These are phyloP conservation scores for Catharus fuscescens DNA, from an alignment of 2,113 vertebrate genomes.

Conservation along the genomic window DNA sequence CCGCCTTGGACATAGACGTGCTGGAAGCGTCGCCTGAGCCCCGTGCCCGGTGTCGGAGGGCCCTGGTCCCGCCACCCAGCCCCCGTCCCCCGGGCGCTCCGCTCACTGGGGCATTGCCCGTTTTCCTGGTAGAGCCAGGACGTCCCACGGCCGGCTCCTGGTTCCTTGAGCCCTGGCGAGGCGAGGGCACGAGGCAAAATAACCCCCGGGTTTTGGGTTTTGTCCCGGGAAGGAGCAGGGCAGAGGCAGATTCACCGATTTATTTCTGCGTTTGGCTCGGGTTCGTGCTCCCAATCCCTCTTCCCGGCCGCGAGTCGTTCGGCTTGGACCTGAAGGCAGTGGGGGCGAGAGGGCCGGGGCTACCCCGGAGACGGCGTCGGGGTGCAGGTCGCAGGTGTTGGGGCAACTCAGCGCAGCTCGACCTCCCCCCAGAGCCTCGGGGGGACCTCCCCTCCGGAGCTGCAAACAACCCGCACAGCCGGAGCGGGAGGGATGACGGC, in stretches of 20 bases:
- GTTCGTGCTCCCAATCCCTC: neutral
- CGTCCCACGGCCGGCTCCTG: neutral
- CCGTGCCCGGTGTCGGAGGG: neutral
- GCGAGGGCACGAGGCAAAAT: neutral
- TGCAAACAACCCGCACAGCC: neutral
- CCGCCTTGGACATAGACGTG: neutral
- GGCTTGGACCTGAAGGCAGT: neutral
- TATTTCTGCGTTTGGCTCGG: neutral
- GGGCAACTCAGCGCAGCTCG: neutral
- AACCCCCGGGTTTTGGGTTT: neutral
- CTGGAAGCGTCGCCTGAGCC: neutral
- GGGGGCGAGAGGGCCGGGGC: neutral
- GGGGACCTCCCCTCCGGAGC: no score
- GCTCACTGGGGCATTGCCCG: neutral
- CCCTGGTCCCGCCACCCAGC: neutral
- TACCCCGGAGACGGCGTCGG: neutral
- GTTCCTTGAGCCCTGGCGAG: neutral
- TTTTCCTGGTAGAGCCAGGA: neutral
- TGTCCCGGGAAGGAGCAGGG: neutral
- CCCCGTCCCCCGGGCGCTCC: neutral
- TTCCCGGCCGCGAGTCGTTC: neutral
- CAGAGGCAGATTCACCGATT: neutral
- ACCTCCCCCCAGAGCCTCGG: neutral
- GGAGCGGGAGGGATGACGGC: neutral
- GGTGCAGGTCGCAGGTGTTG: neutral